These are phyloP conservation scores for Gasterosteus aculeatus DNA, from an alignment of 2,113 vertebrate genomes.

Conservation along the genomic window DNA sequence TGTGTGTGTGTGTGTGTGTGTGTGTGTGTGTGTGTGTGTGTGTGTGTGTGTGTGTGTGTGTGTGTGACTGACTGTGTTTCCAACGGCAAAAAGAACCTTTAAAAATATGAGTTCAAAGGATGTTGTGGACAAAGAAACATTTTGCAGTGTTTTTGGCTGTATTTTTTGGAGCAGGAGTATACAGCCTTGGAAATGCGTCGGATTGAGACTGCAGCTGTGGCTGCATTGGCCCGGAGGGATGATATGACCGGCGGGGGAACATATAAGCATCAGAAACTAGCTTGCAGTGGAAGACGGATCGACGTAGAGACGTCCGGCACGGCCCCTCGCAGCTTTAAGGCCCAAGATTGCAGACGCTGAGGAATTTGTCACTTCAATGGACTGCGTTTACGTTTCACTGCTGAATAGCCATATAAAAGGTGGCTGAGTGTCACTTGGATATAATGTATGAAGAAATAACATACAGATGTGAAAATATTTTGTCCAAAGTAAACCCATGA, in stretches of 20 bases:
- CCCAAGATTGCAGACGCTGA: not conserved
- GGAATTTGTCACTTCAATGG: not conserved
- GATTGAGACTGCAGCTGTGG: not conserved
- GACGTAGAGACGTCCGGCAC: not conserved
- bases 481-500: conserved; percentile 37
- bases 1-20: not conserved
- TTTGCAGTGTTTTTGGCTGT: not conserved
- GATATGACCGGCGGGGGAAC: not conserved
- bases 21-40: not conserved
- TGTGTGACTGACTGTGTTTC: not conserved
- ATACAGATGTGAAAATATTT: conserved; percentile 41
- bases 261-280: not conserved
- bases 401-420: not conserved
- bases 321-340: not conserved
- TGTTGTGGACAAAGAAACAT: not conserved
- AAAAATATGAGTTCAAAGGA: not conserved
- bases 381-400: not conserved
- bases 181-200: not conserved
- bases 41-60: too few relatives aligned
- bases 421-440: not conserved
- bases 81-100: not conserved
- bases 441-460: conserved; percentile 9
- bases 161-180: not conserved
- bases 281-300: not conserved
- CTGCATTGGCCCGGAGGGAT: not conserved